Conservation (phyloP, 92 coral and sea anemone genomes). For the Heteractis magnifica region DNA sequence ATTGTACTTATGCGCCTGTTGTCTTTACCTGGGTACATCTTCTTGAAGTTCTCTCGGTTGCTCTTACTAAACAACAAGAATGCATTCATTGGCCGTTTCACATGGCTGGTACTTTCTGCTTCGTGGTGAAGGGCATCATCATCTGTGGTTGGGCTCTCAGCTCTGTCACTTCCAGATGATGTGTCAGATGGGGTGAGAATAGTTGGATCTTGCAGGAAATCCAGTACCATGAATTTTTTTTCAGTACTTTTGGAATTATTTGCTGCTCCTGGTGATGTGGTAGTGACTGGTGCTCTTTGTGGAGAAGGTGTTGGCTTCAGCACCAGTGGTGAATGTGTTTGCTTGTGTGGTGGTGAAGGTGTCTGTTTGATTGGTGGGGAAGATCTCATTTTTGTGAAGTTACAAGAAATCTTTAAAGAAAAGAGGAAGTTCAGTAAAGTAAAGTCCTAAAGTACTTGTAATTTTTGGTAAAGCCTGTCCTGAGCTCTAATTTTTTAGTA, state of each 20-base stretch:
- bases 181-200: conserved; percentile 35
- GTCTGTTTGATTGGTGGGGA: background rate
- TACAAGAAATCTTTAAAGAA: background rate
- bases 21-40: conserved; percentile 59
- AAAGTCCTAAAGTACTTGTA: background rate
- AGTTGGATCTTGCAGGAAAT: background rate
- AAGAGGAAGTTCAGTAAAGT: background rate
- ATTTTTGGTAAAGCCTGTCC: too few species aligned
- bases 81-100: conserved; percentile 73
- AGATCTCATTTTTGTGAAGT: background rate
- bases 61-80: conserved; percentile 59
- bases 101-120: conserved; percentile 7
- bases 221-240: background rate
- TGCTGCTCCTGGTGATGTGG: background rate
- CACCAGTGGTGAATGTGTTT: background rate
- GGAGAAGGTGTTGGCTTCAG: conserved; percentile 2
- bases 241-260: background rate
- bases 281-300: background rate
- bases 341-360: background rate
- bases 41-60: conserved; percentile 54
- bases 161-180: conserved; percentile 33
- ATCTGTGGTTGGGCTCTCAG: conserved; percentile 23
- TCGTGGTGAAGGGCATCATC: conserved; percentile 8
- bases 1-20: conserved; percentile 73
- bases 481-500: too few species aligned